These are phyloP conservation scores for Drosophila fulvimacula DNA, from an alignment of 2,888 invertebrate species.

Conservation along the genomic window DNA sequence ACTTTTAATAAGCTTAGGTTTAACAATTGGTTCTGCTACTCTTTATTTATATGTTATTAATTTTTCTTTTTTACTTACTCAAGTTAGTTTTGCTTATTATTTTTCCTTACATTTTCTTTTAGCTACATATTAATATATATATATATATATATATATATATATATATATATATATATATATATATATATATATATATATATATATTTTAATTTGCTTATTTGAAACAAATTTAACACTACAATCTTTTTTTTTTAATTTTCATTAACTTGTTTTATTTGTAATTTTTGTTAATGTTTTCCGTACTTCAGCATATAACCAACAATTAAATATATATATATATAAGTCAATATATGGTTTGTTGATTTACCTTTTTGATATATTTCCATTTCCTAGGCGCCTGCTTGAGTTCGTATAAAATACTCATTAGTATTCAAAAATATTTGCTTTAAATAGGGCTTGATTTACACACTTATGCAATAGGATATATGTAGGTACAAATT, in stretches of 20 bases:
- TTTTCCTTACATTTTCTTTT: constrained; percentile 43
- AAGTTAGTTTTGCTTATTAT: constrained; percentile 47
- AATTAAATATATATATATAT: constrained; percentile 55
- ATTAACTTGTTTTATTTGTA: constrained; percentile 30
- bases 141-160: too few relatives aligned
- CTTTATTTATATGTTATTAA: constrained; percentile 3
- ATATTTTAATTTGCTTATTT: constrained; percentile 43
- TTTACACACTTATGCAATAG: constrained; percentile 76
- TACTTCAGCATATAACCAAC: constrained; percentile 76
- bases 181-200: too few relatives aligned
- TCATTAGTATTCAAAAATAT: constrained; percentile 71
- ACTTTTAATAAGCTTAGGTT: constrained; percentile 65
- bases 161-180: too few relatives aligned
- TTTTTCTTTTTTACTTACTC: constrained; percentile 42
- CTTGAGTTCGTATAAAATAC: constrained; percentile 69
- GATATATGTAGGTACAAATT: constrained; percentile 83
- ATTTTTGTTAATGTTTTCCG: constrained; percentile 23
- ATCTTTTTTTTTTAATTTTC: constrained; percentile 49
- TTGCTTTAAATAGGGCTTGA: constrained; percentile 62
- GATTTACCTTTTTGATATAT: constrained; percentile 56
- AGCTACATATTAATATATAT: constrained; percentile 63
- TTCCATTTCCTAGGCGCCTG: constrained; percentile 60
- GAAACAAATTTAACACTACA: constrained; percentile 75
- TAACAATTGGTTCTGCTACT: constrained; percentile 83
- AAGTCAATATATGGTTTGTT: constrained; percentile 19